These are phyloP conservation scores for Chelon auratus DNA, from an alignment of 2,797 vertebrate genomes.

Conservation along the genomic window DNA sequence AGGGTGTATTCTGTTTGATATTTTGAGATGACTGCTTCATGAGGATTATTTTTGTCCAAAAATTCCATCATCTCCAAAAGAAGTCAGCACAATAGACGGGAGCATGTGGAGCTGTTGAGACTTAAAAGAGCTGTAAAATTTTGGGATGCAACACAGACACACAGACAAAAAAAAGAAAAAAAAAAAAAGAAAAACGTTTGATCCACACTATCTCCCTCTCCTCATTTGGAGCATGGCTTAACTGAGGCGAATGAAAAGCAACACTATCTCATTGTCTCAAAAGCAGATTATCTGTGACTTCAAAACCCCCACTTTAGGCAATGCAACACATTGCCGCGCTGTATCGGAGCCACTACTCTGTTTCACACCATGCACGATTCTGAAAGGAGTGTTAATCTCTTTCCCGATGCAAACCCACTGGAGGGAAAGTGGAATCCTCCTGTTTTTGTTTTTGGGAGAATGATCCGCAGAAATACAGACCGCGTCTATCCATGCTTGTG, in stretches of 20 bases:
- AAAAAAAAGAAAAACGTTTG: constrained; percentile 53
- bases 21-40: constrained; percentile 53
- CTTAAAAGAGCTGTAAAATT: constrained; percentile 67
- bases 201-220: constrained; percentile 67
- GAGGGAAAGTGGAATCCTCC: constrained; percentile 66
- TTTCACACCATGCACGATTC: constrained; percentile 63
- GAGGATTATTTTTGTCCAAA: constrained; percentile 55
- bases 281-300: constrained; percentile 82
- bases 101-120: constrained; percentile 60
- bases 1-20: constrained; percentile 41
- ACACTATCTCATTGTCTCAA: constrained; percentile 80
- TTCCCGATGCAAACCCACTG: constrained; percentile 57
- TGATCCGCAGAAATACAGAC: constrained; percentile 32
- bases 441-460: constrained; percentile 49
- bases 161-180: not conserved
- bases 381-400: constrained; percentile 67
- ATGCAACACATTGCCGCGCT: constrained; percentile 67
- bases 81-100: constrained; percentile 52
- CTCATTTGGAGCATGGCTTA: constrained; percentile 71
- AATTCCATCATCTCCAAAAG: constrained; percentile 66
- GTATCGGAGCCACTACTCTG: constrained; percentile 59
- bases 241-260: constrained; percentile 75
- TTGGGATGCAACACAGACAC: constrained; percentile 51
- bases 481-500: constrained; percentile 27
- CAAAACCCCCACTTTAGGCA: constrained; percentile 76